Evolutionary conservation across 2,113 vertebrate genomes (phyloP).

Genomic region (Chrysochloris asiatica): DNA sequence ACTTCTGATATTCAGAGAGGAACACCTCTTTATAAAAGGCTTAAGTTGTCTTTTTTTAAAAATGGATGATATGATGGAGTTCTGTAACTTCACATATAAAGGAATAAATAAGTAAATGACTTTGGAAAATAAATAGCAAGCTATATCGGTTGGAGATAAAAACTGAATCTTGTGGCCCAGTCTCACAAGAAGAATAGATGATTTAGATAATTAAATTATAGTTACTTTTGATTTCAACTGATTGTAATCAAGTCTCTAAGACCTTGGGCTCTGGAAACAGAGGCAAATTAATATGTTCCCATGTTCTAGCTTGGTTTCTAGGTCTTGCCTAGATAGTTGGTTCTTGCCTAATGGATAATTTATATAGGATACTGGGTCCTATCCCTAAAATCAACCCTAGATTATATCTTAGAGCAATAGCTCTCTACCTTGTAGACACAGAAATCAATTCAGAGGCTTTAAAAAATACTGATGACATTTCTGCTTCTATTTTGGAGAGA

Average conservation of each 20-base stretch:
- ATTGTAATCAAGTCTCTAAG: not conserved
- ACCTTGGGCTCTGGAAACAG: not conserved
- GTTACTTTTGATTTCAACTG: slow-evolving; percentile 32
- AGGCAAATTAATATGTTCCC: not conserved
- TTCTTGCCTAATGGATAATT: not conserved
- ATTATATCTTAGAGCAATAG: not conserved
- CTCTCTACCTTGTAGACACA: not conserved
- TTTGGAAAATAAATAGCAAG: slow-evolving; percentile 43
- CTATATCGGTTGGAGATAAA: not conserved
- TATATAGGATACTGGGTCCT: not conserved
- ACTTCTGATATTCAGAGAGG: slow-evolving; percentile 75
- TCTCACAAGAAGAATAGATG: slow-evolving; percentile 2
- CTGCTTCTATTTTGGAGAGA: not conserved
- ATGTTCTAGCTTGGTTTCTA: not conserved
- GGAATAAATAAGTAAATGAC: slow-evolving; percentile 49
- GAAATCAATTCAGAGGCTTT: not conserved
- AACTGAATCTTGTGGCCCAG: not conserved
- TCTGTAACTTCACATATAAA: slow-evolving; percentile 72
- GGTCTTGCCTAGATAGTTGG: not conserved
- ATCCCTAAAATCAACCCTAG: not conserved
- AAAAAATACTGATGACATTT: not conserved
- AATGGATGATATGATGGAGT: slow-evolving; percentile 59
- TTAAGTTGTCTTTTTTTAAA: slow-evolving; percentile 77
- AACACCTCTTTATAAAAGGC: slow-evolving; percentile 43
- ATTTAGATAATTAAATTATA: slow-evolving; percentile 30